Evolutionary conservation across 2,113 vertebrate genomes (phyloP).

Genomic region (Hippotragus niger): DNA sequence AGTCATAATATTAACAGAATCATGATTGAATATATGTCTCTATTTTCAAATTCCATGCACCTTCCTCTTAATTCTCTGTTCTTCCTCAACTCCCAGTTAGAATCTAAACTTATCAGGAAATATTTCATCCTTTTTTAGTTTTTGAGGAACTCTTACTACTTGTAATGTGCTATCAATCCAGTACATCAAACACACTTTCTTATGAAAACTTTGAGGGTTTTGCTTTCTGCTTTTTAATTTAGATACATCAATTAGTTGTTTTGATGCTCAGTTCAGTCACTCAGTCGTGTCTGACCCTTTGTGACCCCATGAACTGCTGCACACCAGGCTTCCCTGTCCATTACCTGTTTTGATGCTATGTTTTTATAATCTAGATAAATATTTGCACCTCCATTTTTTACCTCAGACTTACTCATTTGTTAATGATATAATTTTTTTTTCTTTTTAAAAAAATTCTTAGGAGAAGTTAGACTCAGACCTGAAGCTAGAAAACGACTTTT

Average conservation of each 20-base stretch:
- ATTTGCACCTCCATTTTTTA: neutral
- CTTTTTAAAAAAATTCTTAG: slow-evolving; percentile 73
- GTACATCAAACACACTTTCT: neutral
- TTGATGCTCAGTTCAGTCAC: neutral
- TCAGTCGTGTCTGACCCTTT: neutral
- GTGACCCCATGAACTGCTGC: neutral
- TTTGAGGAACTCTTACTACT: neutral
- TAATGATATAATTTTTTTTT: neutral
- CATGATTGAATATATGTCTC: neutral
- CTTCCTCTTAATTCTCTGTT: neutral
- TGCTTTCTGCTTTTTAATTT: neutral
- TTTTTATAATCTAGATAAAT: slow-evolving; percentile 22
- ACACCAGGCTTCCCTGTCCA: neutral
- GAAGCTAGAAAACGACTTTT: slow-evolving; percentile 95
- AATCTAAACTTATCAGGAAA: neutral
- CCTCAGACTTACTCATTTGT: neutral
- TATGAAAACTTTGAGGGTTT: neutral
- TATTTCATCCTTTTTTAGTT: neutral
- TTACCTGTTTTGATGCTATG: neutral
- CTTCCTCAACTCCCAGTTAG: neutral
- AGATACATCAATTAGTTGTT: neutral
- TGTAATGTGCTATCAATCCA: neutral
- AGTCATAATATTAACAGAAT: neutral
- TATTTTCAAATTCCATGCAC: neutral
- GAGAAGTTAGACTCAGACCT: slow-evolving; percentile 91